Evolutionary conservation across 2,113 vertebrate genomes (phyloP).

Genomic region (Antigone vipio): DNA sequence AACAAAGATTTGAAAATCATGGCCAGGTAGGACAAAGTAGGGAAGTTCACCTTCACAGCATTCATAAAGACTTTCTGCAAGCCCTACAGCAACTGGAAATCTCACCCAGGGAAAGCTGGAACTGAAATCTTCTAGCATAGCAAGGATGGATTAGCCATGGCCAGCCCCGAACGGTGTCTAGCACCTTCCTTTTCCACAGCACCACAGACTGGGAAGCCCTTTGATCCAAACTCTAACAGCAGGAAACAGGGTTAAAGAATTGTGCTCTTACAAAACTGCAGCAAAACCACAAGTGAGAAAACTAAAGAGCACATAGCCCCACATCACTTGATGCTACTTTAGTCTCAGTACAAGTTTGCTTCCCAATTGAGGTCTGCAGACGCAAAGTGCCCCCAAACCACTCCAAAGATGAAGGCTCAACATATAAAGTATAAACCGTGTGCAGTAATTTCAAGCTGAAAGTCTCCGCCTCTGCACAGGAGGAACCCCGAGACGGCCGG

Average conservation of each 20-base stretch:
- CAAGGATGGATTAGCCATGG: neutral
- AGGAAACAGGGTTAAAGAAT: neutral
- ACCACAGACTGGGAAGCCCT: neutral
- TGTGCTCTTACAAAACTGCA: neutral
- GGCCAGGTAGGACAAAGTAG: neutral
- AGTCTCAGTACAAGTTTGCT: neutral
- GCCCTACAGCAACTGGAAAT: neutral
- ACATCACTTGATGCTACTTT: neutral
- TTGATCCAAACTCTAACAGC: neutral
- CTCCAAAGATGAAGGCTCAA: neutral
- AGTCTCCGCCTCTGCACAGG: accelerated
- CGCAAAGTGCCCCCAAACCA: neutral
- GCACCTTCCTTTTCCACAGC: neutral
- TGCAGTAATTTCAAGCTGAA: neutral
- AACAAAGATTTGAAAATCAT: neutral
- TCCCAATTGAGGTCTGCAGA: neutral
- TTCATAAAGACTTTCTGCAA: neutral
- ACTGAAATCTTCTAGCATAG: neutral
- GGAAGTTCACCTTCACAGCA: neutral
- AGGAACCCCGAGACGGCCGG: accelerated
- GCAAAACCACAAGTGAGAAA: neutral
- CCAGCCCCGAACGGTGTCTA: neutral
- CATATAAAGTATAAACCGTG: accelerated
- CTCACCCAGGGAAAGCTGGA: neutral
- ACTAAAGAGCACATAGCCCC: accelerated